Conservation (phyloP, 2,888 invertebrate genomes). For the Lochmaea crataegi region DNA sequence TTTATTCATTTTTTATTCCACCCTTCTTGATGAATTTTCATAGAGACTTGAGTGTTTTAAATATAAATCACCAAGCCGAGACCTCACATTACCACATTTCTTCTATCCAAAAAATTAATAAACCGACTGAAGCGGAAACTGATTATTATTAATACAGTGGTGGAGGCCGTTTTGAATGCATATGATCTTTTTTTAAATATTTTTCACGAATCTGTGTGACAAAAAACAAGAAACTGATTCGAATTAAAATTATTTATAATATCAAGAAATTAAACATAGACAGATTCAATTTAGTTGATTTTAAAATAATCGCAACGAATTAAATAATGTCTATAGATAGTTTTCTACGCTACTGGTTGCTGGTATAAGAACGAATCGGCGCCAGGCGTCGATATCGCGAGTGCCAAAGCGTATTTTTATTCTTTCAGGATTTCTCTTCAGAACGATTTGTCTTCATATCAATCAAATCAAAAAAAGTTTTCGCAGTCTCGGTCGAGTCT, state of each 20-base stretch:
- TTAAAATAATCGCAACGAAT: no score
- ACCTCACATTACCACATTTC: not conserved
- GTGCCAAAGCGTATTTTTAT: constrained; percentile 21
- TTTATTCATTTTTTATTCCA: constrained; percentile 4
- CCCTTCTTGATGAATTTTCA: constrained; percentile 22
- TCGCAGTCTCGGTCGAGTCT: not conserved
- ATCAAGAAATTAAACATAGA: no score
- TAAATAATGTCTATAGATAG: not conserved
- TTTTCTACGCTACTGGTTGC: constrained; percentile 8
- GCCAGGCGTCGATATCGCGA: constrained; percentile 32
- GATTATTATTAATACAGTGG: not conserved
- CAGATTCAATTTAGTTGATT: no score
- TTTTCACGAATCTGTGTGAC: no score
- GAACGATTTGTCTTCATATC: constrained; percentile 18
- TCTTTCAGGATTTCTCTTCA: not conserved
- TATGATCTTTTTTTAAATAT: not conserved
- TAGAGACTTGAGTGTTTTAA: constrained; percentile 9
- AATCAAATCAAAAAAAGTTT: constrained; percentile 18
- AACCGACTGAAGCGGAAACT: not conserved
- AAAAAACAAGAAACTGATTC: no score
- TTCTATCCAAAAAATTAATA: not conserved
- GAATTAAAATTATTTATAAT: no score
- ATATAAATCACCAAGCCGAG: constrained; percentile 10
- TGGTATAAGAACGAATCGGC: constrained; percentile 23
- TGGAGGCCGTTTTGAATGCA: not conserved